These are phyloP conservation scores for Itoplectis maculator DNA, from an alignment of 2,888 invertebrate species.

Conservation along the genomic window DNA sequence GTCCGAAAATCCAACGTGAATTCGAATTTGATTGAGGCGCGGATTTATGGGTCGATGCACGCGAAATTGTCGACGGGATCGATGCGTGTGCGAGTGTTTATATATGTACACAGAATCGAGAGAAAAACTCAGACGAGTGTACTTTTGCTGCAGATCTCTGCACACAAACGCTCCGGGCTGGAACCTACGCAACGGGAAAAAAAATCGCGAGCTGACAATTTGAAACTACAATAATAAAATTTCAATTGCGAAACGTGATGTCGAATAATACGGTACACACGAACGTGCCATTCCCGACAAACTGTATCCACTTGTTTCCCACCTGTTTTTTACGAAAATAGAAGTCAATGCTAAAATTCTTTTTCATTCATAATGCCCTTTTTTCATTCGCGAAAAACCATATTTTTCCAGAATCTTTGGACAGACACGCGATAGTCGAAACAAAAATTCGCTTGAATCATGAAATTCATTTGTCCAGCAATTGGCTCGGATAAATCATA, in stretches of 20 bases:
- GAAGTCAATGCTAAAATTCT: background rate
- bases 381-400: background rate
- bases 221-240: background rate
- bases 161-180: background rate
- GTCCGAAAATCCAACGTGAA: slow-evolving; percentile 10
- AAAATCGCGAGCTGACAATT: slow-evolving; percentile 3
- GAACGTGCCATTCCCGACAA: background rate
- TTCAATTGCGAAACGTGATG: background rate
- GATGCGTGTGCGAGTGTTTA: background rate
- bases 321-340: background rate
- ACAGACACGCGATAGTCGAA: background rate
- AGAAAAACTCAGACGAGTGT: background rate
- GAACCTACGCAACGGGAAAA: background rate
- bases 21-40: slow-evolving; percentile 13
- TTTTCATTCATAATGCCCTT: background rate
- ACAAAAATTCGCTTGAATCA: background rate
- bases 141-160: slow-evolving; percentile 7
- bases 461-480: background rate
- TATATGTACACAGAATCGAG: background rate
- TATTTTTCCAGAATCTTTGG: background rate
- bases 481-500: background rate
- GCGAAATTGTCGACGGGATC: slow-evolving; percentile 18
- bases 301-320: too few species aligned
- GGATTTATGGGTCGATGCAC: background rate
- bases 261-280: background rate